phyloP scores from a whole-genome alignment of 2,797 vertebrate genomes.

The Poecilia wingei region DNA sequence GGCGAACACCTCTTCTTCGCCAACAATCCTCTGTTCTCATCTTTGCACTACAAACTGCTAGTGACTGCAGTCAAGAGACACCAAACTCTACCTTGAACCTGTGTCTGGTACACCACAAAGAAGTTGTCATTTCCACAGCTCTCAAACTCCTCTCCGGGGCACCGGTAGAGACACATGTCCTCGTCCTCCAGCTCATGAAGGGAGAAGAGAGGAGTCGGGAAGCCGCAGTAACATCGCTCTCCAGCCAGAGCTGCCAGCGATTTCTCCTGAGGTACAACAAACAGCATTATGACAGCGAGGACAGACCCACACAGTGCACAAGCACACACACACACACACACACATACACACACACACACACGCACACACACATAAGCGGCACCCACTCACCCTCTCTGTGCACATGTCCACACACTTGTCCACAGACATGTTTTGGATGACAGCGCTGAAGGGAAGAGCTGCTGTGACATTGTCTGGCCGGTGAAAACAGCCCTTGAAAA shows the following conservation, averaged over 20 bases:
- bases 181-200: slow-evolving; percentile 93
- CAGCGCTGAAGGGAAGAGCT: slow-evolving; percentile 84
- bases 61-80: neutral
- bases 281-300: slow-evolving; percentile 22
- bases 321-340: neutral
- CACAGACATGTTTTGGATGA: slow-evolving; percentile 95
- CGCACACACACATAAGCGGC: neutral
- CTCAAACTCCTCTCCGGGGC: slow-evolving; percentile 90
- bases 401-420: slow-evolving; percentile 96
- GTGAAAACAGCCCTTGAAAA: slow-evolving; percentile 95
- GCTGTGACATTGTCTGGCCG: slow-evolving; percentile 87
- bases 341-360: no score
- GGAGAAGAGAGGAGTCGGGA: slow-evolving; percentile 89
- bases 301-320: neutral
- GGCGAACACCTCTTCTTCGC: neutral
- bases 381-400: slow-evolving; percentile 87
- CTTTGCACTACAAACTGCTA: neutral
- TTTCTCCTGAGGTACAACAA: slow-evolving; percentile 84
- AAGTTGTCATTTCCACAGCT: slow-evolving; percentile 91
- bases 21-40: neutral
- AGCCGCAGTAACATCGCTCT: slow-evolving; percentile 89
- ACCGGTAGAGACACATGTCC: slow-evolving; percentile 89
- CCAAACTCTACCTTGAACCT: slow-evolving; percentile 90
- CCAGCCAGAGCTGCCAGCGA: slow-evolving; percentile 89
- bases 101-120: slow-evolving; percentile 96